Evolutionary conservation across 2,113 vertebrate species (phyloP).

Genomic region (Scytalopus superciliaris): DNA sequence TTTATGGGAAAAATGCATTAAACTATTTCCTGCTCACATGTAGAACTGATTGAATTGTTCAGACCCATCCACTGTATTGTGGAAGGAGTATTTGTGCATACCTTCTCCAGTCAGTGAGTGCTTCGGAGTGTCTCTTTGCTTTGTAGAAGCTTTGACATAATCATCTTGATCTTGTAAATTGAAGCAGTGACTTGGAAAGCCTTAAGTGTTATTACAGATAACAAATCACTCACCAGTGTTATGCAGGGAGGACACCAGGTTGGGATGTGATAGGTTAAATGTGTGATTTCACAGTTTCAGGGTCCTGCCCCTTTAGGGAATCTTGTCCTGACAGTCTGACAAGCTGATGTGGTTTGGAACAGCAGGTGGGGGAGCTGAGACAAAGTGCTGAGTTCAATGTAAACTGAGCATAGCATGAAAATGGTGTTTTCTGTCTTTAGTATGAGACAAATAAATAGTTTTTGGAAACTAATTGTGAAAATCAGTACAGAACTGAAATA

Average conservation of each 20-base stretch:
- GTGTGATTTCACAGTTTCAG: not conserved
- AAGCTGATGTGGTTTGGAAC: not conserved
- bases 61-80: not conserved
- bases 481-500: not conserved
- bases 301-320: not conserved
- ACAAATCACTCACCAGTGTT: not conserved
- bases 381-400: not conserved
- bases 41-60: not conserved
- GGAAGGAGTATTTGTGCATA: not conserved
- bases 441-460: not conserved
- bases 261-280: not conserved
- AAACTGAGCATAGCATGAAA: not conserved
- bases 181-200: not conserved
- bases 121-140: not conserved
- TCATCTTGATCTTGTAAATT: not conserved
- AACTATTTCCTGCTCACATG: not conserved
- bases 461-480: not conserved
- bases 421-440: not conserved
- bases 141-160: not conserved
- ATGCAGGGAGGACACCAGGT: not conserved
- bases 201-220: not conserved
- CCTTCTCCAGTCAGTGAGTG: not conserved
- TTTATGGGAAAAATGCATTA: not conserved
- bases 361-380: not conserved
- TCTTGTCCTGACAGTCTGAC: not conserved